phyloP scores from a whole-genome alignment of 2,888 invertebrate genomes.

The Chloromyia formosa region DNA sequence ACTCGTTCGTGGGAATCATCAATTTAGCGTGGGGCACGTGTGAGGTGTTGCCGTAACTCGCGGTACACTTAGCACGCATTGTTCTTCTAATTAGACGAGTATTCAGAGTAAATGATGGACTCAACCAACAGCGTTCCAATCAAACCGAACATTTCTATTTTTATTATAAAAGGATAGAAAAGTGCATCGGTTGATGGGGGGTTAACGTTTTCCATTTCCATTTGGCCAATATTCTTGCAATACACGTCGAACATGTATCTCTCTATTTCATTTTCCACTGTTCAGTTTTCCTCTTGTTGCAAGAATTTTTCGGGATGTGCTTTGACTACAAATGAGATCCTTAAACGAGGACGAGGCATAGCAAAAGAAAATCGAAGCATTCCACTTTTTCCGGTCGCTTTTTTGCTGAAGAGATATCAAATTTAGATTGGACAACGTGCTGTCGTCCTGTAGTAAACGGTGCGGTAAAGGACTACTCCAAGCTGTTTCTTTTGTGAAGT shows the following conservation, averaged over 20 bases:
- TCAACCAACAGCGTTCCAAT: too few species aligned
- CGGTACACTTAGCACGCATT: too few species aligned
- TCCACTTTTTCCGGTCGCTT: neutral
- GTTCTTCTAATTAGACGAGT: too few species aligned
- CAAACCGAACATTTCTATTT: too few species aligned
- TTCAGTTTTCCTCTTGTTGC: slow-evolving; percentile 34
- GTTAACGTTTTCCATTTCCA: too few species aligned
- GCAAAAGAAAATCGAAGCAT: neutral
- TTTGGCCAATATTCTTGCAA: too few species aligned
- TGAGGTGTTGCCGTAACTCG: too few species aligned
- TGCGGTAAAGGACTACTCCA: neutral
- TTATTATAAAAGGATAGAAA: too few species aligned
- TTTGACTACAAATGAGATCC: slow-evolving; percentile 41
- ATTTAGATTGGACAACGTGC: slow-evolving; percentile 26
- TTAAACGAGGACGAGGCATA: neutral
- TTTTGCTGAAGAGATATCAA: slow-evolving; percentile 15
- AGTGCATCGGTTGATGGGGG: too few species aligned
- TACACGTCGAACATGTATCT: neutral
- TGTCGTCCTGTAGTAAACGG: neutral
- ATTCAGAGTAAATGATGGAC: too few species aligned
- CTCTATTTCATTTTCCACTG: slow-evolving; percentile 10
- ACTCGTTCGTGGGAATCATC: too few species aligned
- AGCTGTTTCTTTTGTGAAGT: slow-evolving; percentile 11
- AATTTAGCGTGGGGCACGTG: too few species aligned
- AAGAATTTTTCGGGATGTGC: slow-evolving; percentile 22